Percentiles rank a stretch among this genome's conserved stretches.
These are phyloP conservation scores for Onchidella celtica DNA, from an alignment of 2,888 invertebrate genomes.

Conservation along the genomic window DNA sequence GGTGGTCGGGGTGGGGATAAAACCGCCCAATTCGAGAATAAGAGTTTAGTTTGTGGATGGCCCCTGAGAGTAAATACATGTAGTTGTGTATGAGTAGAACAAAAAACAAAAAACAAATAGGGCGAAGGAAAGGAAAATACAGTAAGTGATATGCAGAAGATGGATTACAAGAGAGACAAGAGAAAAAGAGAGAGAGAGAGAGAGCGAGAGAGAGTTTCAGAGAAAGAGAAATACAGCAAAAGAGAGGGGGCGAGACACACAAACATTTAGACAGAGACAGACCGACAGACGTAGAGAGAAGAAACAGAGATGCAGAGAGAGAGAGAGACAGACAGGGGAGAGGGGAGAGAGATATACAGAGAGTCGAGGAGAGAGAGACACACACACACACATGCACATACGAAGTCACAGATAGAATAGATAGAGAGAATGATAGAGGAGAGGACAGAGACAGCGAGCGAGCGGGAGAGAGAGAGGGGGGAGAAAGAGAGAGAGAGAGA, in stretches of 20 bases:
- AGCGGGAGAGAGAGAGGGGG: background rate
- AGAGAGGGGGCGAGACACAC: background rate
- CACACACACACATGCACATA: background rate
- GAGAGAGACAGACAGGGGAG: background rate
- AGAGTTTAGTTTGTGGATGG: too few relatives aligned
- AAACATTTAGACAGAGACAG: background rate
- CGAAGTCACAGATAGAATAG: background rate
- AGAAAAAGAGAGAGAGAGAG: constrained; percentile 18
- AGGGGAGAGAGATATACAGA: background rate
- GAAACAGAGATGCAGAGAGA: background rate
- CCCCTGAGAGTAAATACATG: too few relatives aligned
- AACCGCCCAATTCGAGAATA: too few relatives aligned
- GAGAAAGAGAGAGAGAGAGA: constrained; percentile 2
- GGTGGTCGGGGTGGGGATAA: too few relatives aligned
- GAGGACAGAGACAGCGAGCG: background rate
- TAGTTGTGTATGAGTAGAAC: too few relatives aligned
- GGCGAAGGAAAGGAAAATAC: background rate
- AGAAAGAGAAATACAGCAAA: constrained; percentile 3
- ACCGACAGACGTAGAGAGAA: background rate
- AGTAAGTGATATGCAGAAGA: background rate
- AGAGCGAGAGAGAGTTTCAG: constrained; percentile 22
- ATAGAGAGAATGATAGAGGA: background rate
- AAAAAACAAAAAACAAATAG: background rate
- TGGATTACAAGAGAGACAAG: background rate
- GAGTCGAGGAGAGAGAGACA: background rate